These are phyloP conservation scores for Phymatocera aterrima DNA, from an alignment of 2,888 invertebrate genomes.

Conservation along the genomic window DNA sequence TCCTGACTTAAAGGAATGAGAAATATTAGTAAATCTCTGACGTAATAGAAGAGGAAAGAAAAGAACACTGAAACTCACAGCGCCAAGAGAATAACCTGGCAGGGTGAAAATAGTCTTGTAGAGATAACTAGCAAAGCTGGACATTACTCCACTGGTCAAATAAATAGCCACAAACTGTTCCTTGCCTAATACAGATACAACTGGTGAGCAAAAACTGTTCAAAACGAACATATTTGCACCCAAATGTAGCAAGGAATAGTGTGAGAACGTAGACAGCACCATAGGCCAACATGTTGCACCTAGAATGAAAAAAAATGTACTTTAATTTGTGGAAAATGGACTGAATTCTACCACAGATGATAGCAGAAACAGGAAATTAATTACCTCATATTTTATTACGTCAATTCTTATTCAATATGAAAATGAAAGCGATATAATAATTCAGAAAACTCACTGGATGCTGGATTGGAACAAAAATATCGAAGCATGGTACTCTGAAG, in stretches of 20 bases:
- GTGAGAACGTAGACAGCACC: constrained; percentile 96
- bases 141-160: constrained; percentile 90
- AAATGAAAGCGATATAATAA: neutral
- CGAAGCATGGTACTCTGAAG: constrained; percentile 85
- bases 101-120: constrained; percentile 85
- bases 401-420: too few species aligned
- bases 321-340: constrained; percentile 2
- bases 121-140: constrained; percentile 89
- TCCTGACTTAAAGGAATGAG: constrained; percentile 86
- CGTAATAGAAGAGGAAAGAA: constrained; percentile 32
- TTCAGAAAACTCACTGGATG: constrained; percentile 79
- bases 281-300: constrained; percentile 89
- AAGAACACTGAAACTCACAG: constrained; percentile 80
- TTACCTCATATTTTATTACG: constrained; percentile 15
- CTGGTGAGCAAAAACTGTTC: constrained; percentile 86
- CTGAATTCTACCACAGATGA: neutral
- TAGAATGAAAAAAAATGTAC: constrained; percentile 71
- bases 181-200: constrained; percentile 86
- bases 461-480: constrained; percentile 91
- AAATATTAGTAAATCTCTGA: neutral
- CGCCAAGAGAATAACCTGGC: constrained; percentile 91
- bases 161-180: constrained; percentile 96
- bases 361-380: neutral
- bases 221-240: constrained; percentile 97
- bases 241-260: constrained; percentile 90